These are phyloP conservation scores for Globodera rostochiensis DNA, from an alignment of 1,140 invertebrate genomes.

Conservation along the genomic window DNA sequence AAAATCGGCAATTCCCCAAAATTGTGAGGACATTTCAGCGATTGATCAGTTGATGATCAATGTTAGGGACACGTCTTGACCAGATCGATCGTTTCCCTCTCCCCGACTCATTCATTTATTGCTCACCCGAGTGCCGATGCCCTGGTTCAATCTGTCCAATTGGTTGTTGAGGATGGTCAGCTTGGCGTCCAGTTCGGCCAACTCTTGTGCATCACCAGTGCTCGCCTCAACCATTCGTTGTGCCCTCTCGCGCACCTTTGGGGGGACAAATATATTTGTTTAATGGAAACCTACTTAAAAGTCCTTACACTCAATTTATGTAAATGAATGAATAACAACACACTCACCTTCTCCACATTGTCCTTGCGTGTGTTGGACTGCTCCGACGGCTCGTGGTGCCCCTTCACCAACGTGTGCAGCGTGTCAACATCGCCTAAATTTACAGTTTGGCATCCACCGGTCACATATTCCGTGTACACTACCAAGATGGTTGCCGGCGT, in stretches of 20 bases:
- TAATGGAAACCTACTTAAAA: too few relatives aligned
- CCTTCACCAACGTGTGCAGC: constrained; percentile 81
- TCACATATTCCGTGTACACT: too few relatives aligned
- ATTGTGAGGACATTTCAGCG: too few relatives aligned
- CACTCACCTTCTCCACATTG: constrained; percentile 65
- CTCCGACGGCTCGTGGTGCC: constrained; percentile 67
- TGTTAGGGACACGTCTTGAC: too few relatives aligned
- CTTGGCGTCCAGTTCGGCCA: constrained; percentile 49
- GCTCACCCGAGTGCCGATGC: constrained; percentile 10
- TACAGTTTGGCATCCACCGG: too few relatives aligned
- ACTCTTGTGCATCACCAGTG: constrained; percentile 42
- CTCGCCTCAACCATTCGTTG: constrained; percentile 41
- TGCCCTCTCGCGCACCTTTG: constrained; percentile 60
- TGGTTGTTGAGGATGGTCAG: constrained; percentile 22
- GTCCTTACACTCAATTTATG: too few relatives aligned
- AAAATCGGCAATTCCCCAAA: too few relatives aligned
- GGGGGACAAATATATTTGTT: too few relatives aligned
- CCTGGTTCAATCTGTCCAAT: constrained; percentile 49
- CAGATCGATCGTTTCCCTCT: not conserved
- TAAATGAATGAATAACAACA: not conserved
- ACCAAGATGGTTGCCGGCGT: constrained; percentile 71
- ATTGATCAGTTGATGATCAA: too few relatives aligned
- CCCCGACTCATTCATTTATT: too few relatives aligned
- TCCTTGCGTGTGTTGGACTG: constrained; percentile 67
- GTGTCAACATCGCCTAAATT: constrained; percentile 84